Base-by-base conservation (phyloP, 2,113 vertebrate species). In the Colaptes auratus region DNA sequence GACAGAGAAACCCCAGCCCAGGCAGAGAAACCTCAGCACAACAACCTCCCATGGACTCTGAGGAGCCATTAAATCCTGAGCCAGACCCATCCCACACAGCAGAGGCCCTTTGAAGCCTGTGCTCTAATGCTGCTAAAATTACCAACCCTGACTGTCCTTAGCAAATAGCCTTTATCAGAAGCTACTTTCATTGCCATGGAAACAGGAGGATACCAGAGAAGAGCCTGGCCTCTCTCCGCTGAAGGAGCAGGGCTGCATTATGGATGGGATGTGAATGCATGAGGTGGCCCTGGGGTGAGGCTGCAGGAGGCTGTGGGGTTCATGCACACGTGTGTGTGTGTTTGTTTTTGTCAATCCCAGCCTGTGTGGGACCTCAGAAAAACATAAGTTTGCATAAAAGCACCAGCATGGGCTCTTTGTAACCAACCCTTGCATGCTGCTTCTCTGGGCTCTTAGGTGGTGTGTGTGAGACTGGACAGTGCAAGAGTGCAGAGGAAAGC, bases 141-240 rank as follows among this genome's bases (percentile, higher is more conserved):
- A 93, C 98, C 97, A 93, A 95, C 91, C 86, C 94, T 95, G 93
- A 8, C 95, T 86, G 59, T 35, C 89, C 87, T 96, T 85, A 88
- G 96, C 93, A 93, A 98, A 97, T 95, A 78, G 95, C 97, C 95
- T 52, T 96, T 97, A 96, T 98, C 96, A 92, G 96, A 96, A 97
- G 94, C 97, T 92, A 93, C 96, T 97, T 97, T 96, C 92, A 97
- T 98, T 96, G 53, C 98, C 97, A 97, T 98, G 97, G 98, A 97
- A 98, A 98, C 97, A 0, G 92, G 36, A 65, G 97, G 95, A 97
- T 97, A 97, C 97, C 93, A 89, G 95, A 65, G 90, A 35, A 60
- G 74, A 92, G 96, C 95, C 96, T 89, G 7, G 96, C 84, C 52
- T 92, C 91, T 80, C 93, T 35, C 55, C 2, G 74, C 92, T 2